These are phyloP conservation scores for Podocnemis expansa DNA, from an alignment of 2,113 vertebrate species.

Conservation along the genomic window DNA sequence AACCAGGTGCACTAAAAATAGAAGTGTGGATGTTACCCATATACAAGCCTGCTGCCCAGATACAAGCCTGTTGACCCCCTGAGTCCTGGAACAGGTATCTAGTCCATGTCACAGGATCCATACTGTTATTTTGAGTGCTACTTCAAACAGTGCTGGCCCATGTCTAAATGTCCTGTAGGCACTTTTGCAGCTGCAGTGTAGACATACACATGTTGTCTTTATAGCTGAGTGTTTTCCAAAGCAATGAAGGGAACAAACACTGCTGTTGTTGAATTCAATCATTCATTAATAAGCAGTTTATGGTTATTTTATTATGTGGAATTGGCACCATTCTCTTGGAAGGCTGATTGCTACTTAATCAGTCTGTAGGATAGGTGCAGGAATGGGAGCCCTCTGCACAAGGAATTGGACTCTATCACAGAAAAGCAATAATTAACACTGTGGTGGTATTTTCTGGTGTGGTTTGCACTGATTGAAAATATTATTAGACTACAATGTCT, in stretches of 20 bases:
- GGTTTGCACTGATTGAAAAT: slow-evolving; percentile 58
- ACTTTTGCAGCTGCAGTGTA: neutral
- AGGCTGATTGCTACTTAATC: slow-evolving; percentile 1
- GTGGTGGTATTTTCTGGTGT: slow-evolving; percentile 65
- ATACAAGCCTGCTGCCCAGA: neutral
- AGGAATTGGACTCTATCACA: slow-evolving; percentile 13
- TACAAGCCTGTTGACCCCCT: neutral
- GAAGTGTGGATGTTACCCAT: neutral
- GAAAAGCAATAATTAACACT: slow-evolving; percentile 49
- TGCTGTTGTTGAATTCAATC: slow-evolving; percentile 22
- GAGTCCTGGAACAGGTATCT: neutral
- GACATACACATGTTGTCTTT: neutral
- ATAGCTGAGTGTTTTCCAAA: neutral
- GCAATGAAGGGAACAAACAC: neutral
- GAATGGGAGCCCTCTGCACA: slow-evolving; percentile 30
- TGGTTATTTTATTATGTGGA: neutral
- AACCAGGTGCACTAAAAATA: neutral
- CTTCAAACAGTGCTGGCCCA: neutral
- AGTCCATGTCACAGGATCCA: neutral
- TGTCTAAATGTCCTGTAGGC: neutral
- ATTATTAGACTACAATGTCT: slow-evolving; percentile 52
- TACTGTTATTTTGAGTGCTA: neutral
- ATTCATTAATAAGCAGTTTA: neutral
- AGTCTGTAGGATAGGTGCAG: slow-evolving; percentile 2
- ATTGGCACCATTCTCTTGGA: slow-evolving; percentile 35